phyloP scores from a whole-genome alignment of 2,113 vertebrate species.

The Syngnathus scovelli region DNA sequence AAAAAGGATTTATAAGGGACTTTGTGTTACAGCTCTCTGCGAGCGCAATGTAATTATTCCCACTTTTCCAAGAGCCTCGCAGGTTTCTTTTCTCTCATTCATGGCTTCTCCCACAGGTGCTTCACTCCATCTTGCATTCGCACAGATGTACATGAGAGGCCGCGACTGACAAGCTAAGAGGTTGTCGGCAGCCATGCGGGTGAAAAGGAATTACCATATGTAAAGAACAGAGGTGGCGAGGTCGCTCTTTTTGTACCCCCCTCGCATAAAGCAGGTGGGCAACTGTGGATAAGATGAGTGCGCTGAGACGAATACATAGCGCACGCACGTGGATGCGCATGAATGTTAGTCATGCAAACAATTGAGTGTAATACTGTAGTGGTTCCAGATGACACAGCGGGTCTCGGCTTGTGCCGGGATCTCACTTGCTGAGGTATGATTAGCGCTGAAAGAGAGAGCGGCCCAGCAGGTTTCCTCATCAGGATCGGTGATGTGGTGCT shows the following conservation, averaged over 20 bases:
- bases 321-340: conserved; percentile 17
- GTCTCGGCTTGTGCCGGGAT: conserved; percentile 7
- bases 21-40: conserved; percentile 20
- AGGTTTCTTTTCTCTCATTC: conserved; percentile 12
- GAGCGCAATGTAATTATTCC: conserved; percentile 31
- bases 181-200: conserved; percentile 27
- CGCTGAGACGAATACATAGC: not conserved
- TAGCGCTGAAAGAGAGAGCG: conserved; percentile 47
- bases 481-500: conserved; percentile 33
- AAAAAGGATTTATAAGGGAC: conserved; percentile 5
- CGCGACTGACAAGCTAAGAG: conserved; percentile 53
- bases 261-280: conserved; percentile 44
- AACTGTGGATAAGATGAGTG: conserved; percentile 49
- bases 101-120: conserved; percentile 43
- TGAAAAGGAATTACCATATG: conserved; percentile 65
- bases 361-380: conserved; percentile 6
- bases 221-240: conserved; percentile 54
- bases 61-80: not conserved
- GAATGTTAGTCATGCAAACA: conserved; percentile 1
- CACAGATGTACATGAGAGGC: conserved; percentile 52
- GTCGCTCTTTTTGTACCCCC: conserved; percentile 47
- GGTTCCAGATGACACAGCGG: conserved; percentile 37
- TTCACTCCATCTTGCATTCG: conserved; percentile 38
- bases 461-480: conserved; percentile 55
- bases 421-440: conserved; percentile 43